Evolutionary conservation across 2,113 vertebrate species (phyloP), one percentile per base, ranked within the genome.

Genomic region (Macquaria australasica): DNA sequence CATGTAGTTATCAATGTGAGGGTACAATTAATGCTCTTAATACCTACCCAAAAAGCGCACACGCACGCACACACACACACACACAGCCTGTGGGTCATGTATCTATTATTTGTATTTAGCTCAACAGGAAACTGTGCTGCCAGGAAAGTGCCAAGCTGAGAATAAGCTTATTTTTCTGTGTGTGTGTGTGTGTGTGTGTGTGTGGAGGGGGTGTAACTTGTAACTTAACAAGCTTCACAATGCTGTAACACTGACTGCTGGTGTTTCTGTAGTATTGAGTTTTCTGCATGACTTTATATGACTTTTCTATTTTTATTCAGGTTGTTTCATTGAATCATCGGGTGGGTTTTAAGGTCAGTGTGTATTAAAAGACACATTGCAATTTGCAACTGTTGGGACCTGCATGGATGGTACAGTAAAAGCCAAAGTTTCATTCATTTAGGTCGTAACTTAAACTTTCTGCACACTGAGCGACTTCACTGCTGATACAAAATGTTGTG

Each of bases 1-100:
- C 71, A 50, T 93, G 88, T 92, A 93, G 77, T 91, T 93, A 94
- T 93, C 91, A 90, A 82, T 90, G 62, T 39, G 64, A 88, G 66
- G 70, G 66, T 82, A 85, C 89, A 90, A 92, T 93, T 93, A 95
- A 92, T 84, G 80, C 84, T 91, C 76, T 92, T 91, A 89, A 84
- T 83, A 21, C n/a, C 41, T 18, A 81, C 39, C 48, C 20, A 60
- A 59, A 60, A 73, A 1, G 62, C 60, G 84, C 12, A 10, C 59
- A 69, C 34, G 21, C 28, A 18, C 34, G 12, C 48, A 63, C 56
- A 28, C 34, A 64, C 25, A 51, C 55, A 73, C 74, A 72, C 58
- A 62, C 34, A 51, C 20, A n/a, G 59, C 11, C 11, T 45, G 16
- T 51, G 41, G 77, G 73, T 78, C 18, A 60, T 16, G 1, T 69